Percentiles rank a stretch among this genome's conserved stretches.
phyloP scores from a whole-genome alignment of 2,797 vertebrate species.

The Danio aesculapii region DNA sequence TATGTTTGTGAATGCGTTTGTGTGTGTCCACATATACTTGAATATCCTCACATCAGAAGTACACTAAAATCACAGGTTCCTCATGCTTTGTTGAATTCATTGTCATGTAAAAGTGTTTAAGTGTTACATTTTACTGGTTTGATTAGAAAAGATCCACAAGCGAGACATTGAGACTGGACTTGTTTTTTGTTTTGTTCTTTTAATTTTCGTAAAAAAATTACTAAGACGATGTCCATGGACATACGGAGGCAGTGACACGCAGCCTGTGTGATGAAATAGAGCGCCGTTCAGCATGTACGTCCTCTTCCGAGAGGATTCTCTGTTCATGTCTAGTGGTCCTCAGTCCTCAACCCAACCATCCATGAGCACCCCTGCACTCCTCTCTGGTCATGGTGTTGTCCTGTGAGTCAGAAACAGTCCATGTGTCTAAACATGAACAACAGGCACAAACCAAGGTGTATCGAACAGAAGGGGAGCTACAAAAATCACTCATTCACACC shows the following conservation, averaged over 20 bases:
- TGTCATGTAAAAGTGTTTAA: conserved; percentile 13
- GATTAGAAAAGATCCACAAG: neutral
- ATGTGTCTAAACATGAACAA: conserved; percentile 60
- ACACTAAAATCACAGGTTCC: conserved; percentile 12
- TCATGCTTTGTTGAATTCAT: conserved; percentile 32
- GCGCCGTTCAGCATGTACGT: conserved; percentile 50
- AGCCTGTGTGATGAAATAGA: conserved; percentile 40
- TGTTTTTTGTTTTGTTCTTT: neutral
- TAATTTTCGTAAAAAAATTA: neutral
- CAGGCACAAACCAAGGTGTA: conserved; percentile 63
- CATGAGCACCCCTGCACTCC: conserved; percentile 59
- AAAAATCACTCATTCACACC: conserved; percentile 19
- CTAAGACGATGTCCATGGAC: neutral
- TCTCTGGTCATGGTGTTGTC: conserved; percentile 70
- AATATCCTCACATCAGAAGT: conserved; percentile 1
- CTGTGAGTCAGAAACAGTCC: conserved; percentile 58
- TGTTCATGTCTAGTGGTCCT: conserved; percentile 62
- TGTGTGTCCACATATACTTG: conserved; percentile 14
- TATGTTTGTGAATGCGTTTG: conserved; percentile 74
- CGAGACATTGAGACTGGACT: neutral
- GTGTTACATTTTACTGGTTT: conserved; percentile 10
- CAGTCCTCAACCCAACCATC: conserved; percentile 65
- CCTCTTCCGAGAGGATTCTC: conserved; percentile 48
- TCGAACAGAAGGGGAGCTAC: conserved; percentile 29
- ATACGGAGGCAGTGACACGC: conserved; percentile 27